Base-by-base conservation (phyloP, 2,888 invertebrate species). In the Litoditis marina region DNA sequence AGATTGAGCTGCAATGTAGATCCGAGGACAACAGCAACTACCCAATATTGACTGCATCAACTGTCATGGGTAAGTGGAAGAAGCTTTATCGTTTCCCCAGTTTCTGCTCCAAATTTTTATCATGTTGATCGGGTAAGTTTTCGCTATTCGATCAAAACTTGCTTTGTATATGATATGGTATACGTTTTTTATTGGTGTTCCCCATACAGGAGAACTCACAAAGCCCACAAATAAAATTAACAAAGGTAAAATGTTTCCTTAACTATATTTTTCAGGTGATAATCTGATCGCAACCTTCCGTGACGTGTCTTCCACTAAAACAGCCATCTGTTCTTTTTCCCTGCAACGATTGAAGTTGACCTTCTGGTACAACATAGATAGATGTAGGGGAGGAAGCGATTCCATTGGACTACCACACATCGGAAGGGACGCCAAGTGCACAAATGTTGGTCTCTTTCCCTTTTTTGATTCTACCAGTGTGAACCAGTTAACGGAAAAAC, bases 1-100 rank as follows among this genome's bases (percentile, higher is more conserved):
- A 82, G 86, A 91, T 85, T 55, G 83, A 84, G 49, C 72, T 85
- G 19, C 78, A 83, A 65, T 85, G 85, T 57, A 74, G 78, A 6
- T 79, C 68, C 2, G 71, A 73, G 53, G 79, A 80, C 62, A 81
- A 80, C 57, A 60, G 74, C 83, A 88, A 78, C 19, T 85, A 83
- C 73, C 84, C 84, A 66, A 71, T 84, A 8, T 63, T 84, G 16
- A 81, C 81, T 44, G 83, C 85, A 2, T 80, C 74, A 36, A 63
- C 51, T 25, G 39, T 64, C 46, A 63, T 50, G 6, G 56, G 56
- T 56, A 25, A 8, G 11, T 36, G 32, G 2, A 2, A 16, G 6
- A 11, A 16, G 8, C 4, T 51, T 25, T 13, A 39, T 39, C 39
- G 13, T 13, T 39, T 16, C 16, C 39, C 16, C 39, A 39, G 13